Conservation (phyloP, 2,113 vertebrate genomes). For the Austrofundulus limnaeus region DNA sequence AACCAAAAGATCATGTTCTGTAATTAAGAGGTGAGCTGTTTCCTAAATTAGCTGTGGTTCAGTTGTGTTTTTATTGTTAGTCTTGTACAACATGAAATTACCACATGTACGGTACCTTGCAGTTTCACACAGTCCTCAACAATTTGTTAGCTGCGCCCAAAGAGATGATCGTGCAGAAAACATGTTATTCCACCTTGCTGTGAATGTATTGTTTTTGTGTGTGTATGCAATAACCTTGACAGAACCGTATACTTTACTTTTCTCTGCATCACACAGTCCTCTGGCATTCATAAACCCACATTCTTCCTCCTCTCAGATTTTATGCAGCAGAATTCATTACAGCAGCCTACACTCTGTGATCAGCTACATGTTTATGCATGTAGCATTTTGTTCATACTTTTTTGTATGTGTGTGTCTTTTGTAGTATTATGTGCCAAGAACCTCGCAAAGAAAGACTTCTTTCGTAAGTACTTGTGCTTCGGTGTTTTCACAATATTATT, state of each 20-base stretch:
- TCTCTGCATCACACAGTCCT: conserved; percentile 19
- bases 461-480: conserved; percentile 85
- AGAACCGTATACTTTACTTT: conserved; percentile 25
- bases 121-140: not conserved
- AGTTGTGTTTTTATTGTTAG: not conserved
- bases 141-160: no score
- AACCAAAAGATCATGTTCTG: not conserved
- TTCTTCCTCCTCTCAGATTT: conserved; percentile 34
- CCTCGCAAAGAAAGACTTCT: conserved; percentile 98
- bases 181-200: no score
- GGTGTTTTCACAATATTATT: not conserved
- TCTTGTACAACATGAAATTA: no score
- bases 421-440: conserved; percentile 99
- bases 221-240: conserved; percentile 1
- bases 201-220: no score
- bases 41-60: not conserved
- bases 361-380: conserved; percentile 39
- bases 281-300: conserved; percentile 46
- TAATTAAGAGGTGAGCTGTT: not conserved
- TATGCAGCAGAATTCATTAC: conserved; percentile 21
- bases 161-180: no score
- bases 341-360: conserved; percentile 41
- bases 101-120: not conserved
- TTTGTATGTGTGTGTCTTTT: conserved; percentile 65
- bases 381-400: conserved; percentile 38